Evolutionary conservation across 2,888 invertebrate species (phyloP), one percentile per base, ranked within the genome.

Genomic region (Tortricodes alternella): DNA sequence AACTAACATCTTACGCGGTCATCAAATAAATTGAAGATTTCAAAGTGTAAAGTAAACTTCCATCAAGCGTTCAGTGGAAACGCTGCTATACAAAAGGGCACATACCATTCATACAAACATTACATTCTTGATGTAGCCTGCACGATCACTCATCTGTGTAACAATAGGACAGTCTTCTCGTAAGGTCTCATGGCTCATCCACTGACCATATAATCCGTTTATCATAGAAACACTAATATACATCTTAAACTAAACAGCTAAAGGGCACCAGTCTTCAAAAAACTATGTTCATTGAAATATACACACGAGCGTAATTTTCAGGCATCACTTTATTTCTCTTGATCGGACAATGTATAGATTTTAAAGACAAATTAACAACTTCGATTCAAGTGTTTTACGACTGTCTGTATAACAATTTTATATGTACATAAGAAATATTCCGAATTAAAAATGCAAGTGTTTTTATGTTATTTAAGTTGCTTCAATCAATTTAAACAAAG

Each of bases 231-330:
- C 46, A 23, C n/a, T 46, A 35, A 3, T 46, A 44, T 16, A 46
- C 18, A 39, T 24, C 38, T 39, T 53, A 53, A 23, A 46, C 13
- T 46, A 53, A 32, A 29, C 19, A 38, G 32, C 38, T 16, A 39
- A 16, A 18, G 39, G 39, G 53, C 39, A 46, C 39, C 34, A 53
- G 9, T 34, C n/a, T 23, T 19, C 39, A 46, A 11, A 24, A 29
- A 27, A 46, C 18, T 24, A n/a, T 23, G 23, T 27, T 16, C 23
- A 29, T 38, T 32, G n/a, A 18, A 18, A 29, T 11, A 21, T 27
- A 50, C 38, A 27, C 21, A 32, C 6, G 19, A 9, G 19, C 9
- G n/a, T 34, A 15, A 13, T 15, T 13, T 50, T 8, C 18, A 13
- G 11, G 2, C 21, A 46, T 46, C 37, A 53, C 35, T 43, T 16